Conservation (phyloP, 2,797 vertebrate genomes). For the Crossoptilon crossoptilon region DNA sequence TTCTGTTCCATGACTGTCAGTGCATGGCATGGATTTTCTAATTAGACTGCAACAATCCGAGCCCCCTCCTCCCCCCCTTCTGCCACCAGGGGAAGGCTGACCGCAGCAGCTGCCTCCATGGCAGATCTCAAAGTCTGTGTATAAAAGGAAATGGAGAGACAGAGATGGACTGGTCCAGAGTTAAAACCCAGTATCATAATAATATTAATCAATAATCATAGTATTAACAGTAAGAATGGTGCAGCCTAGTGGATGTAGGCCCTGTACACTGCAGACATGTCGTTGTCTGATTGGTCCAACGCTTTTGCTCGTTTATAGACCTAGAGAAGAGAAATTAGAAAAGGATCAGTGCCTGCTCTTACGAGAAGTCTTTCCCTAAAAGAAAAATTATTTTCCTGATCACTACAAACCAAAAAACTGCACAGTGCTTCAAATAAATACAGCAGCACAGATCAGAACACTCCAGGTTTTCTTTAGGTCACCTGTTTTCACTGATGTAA, state of each 20-base stretch:
- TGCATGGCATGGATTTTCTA: constrained; percentile 69
- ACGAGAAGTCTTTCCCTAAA: not conserved
- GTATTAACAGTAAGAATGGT: constrained; percentile 74
- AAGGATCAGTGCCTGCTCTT: constrained; percentile 11
- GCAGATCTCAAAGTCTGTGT: constrained; percentile 80
- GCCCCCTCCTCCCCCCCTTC: constrained; percentile 60
- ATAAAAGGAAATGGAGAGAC: constrained; percentile 84
- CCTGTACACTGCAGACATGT: constrained; percentile 98
- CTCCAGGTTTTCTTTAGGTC: not conserved
- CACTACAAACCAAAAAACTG: not conserved
- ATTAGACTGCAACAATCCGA: constrained; percentile 54
- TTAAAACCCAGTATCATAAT: constrained; percentile 81
- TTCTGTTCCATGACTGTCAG: constrained; percentile 70
- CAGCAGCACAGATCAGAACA: not conserved
- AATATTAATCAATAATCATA: constrained; percentile 78
- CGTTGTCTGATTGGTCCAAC: constrained; percentile 99
- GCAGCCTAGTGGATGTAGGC: constrained; percentile 96
- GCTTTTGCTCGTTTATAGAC: constrained; percentile 99
- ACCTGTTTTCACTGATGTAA: not conserved
- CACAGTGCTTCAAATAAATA: not conserved
- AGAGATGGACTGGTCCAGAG: constrained; percentile 88
- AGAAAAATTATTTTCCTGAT: not conserved
- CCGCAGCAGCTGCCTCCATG: constrained; percentile 74
- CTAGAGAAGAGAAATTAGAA: constrained; percentile 77
- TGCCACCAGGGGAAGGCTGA: constrained; percentile 72